Evolutionary conservation across 2,797 vertebrate genomes (phyloP).

Genomic region (Amblyopsis hoosieri): DNA sequence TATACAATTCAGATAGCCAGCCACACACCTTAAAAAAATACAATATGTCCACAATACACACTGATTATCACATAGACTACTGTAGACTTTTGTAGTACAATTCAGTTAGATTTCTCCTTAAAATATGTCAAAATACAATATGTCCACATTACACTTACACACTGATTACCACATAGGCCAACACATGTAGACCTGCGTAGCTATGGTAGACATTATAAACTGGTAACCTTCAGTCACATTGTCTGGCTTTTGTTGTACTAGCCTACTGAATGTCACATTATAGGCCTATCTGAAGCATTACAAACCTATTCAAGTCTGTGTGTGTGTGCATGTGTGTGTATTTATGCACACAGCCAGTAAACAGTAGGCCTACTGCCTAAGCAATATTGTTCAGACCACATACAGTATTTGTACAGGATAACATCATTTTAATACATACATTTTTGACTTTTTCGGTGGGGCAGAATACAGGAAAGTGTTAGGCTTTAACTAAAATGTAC

Average conservation of each 20-base stretch:
- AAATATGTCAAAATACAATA: not conserved
- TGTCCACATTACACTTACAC: slow-evolving; percentile 2
- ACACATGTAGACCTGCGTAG: slow-evolving; percentile 18
- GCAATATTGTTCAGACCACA: no score
- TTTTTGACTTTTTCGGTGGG: no score
- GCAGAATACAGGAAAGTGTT: no score
- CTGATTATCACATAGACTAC: slow-evolving; percentile 3
- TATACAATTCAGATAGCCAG: not conserved
- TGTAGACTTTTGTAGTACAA: slow-evolving; percentile 11
- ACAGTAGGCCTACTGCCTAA: no score
- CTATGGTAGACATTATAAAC: slow-evolving; percentile 8
- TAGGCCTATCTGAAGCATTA: not conserved
- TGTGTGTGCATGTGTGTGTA: no score
- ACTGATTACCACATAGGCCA: not conserved
- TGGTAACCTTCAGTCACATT: slow-evolving; percentile 7
- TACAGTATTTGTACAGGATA: no score
- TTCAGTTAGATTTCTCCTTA: not conserved
- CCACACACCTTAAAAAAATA: slow-evolving; percentile 2
- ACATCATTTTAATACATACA: no score
- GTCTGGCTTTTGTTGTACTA: slow-evolving; percentile 9
- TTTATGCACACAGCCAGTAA: no score
- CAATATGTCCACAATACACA: not conserved
- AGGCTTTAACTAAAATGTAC: no score
- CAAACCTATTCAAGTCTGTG: no score
- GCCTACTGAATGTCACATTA: slow-evolving; percentile 1